phyloP scores from a whole-genome alignment of 2,113 vertebrate genomes.

The Cardinalis cardinalis region DNA sequence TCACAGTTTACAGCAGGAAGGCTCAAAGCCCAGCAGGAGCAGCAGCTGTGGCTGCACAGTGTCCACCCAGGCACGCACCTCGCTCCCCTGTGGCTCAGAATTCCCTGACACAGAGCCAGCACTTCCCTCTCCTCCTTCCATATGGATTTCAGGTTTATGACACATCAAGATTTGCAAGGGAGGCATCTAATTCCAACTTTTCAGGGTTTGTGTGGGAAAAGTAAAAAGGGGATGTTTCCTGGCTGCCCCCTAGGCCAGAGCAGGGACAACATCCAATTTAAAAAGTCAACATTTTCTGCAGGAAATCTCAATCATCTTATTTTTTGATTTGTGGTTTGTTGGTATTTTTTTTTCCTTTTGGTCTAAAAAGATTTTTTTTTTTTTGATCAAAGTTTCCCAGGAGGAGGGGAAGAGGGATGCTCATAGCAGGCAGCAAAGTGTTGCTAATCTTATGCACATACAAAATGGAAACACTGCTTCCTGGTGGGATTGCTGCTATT shows the following conservation, averaged over 20 bases:
- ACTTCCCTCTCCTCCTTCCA: neutral
- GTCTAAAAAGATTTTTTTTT: fast-evolving
- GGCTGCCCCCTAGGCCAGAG: neutral
- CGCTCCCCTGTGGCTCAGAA: neutral
- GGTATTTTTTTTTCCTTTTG: fast-evolving
- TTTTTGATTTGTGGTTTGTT: no score
- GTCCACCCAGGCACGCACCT: neutral
- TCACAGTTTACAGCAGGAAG: neutral
- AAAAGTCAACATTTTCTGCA: neutral
- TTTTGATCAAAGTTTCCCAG: neutral
- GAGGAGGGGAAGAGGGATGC: neutral
- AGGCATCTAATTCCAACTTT: neutral
- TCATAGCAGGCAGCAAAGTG: neutral
- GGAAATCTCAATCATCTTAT: neutral
- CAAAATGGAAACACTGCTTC: conserved; percentile 12
- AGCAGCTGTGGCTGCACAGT: neutral
- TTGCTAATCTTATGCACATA: conserved; percentile 35
- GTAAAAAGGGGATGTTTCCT: neutral
- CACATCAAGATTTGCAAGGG: neutral
- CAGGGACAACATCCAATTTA: neutral
- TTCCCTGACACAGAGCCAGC: neutral
- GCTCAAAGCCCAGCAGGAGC: neutral
- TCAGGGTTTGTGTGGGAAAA: neutral
- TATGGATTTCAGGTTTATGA: neutral
- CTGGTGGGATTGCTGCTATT: conserved; percentile 49